Evolutionary conservation across 2,113 vertebrate genomes (phyloP).

Genomic region (Riparia riparia): DNA sequence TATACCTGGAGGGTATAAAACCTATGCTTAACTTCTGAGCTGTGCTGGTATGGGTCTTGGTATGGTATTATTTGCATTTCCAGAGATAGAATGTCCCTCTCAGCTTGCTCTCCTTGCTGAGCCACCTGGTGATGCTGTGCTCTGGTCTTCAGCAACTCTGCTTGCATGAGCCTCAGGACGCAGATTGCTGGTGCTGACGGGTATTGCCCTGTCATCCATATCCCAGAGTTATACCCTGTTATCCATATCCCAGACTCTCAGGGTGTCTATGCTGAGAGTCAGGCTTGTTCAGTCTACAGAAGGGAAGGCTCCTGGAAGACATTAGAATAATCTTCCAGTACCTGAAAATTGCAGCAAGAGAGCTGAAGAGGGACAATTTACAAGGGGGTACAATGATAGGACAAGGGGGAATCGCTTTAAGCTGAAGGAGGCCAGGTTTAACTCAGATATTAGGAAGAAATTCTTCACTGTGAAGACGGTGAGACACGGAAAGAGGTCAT

Average conservation of each 20-base stretch:
- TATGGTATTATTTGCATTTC: background rate
- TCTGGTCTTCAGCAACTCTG: background rate
- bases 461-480: background rate
- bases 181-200: background rate
- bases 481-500: background rate
- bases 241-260: background rate
- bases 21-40: background rate
- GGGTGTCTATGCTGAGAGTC: background rate
- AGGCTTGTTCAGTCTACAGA: background rate
- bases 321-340: background rate
- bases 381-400: background rate
- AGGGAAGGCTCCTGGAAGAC: background rate
- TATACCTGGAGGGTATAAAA: background rate
- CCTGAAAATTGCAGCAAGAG: background rate
- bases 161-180: rapidly evolving
- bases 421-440: background rate
- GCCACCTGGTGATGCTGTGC: background rate
- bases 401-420: background rate
- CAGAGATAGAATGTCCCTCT: background rate
- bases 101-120: background rate
- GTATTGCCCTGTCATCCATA: background rate
- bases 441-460: background rate
- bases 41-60: background rate
- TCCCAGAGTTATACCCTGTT: background rate
- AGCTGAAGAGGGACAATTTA: background rate